These are phyloP conservation scores for Taphrorychus bicolor DNA, from an alignment of 2,888 invertebrate species.

Conservation along the genomic window DNA sequence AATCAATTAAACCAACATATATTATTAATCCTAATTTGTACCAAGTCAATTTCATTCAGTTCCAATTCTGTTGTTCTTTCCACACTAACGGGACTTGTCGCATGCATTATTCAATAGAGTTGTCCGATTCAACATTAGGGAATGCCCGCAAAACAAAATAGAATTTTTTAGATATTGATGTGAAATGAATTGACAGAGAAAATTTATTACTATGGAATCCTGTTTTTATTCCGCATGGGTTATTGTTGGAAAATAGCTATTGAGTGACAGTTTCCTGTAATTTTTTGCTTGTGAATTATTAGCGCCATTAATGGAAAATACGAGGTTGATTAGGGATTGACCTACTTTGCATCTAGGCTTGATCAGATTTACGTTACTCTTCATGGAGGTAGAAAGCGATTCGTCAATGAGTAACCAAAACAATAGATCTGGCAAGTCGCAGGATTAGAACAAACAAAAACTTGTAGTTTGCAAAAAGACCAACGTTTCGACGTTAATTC, in stretches of 20 bases:
- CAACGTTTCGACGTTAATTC: no score
- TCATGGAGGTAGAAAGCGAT: no score
- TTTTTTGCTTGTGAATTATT: no score
- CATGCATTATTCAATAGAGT: constrained; percentile 25
- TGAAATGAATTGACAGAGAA: background rate
- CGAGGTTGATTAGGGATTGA: no score
- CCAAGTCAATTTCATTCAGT: constrained; percentile 9
- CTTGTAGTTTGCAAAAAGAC: no score
- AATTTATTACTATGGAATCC: background rate
- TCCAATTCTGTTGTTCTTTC: constrained; percentile 14
- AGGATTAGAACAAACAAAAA: no score
- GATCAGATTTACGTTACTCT: no score
- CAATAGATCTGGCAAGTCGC: no score
- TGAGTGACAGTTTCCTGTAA: background rate
- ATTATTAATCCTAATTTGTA: constrained; percentile 10
- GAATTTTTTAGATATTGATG: background rate
- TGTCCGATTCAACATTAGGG: constrained; percentile 10
- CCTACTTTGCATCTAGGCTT: no score
- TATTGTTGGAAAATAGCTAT: background rate
- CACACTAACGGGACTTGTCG: constrained; percentile 16
- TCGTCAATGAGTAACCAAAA: no score
- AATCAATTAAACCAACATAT: constrained; percentile 9
- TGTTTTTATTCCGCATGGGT: background rate
- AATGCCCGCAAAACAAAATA: constrained; percentile 10
- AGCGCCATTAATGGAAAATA: no score